These are phyloP conservation scores for Mormyrus proboscirostris DNA, from an alignment of 2,797 vertebrate genomes.

Conservation along the genomic window DNA sequence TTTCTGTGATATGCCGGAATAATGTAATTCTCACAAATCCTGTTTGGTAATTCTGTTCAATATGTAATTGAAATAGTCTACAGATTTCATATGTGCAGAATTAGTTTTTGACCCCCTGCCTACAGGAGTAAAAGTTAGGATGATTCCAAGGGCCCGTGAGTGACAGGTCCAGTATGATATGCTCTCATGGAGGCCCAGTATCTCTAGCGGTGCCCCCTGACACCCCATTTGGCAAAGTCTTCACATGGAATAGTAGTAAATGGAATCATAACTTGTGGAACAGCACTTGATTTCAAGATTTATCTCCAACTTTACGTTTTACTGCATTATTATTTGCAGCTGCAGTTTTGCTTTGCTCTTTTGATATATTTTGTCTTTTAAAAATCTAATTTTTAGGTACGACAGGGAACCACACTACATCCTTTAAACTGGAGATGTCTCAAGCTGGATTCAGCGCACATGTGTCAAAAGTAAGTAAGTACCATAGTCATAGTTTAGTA, in stretches of 20 bases:
- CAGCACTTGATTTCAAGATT: neutral
- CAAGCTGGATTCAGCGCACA: slow-evolving; percentile 92
- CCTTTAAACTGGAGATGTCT: slow-evolving; percentile 96
- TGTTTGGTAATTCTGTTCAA: neutral
- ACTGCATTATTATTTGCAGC: neutral
- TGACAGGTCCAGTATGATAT: neutral
- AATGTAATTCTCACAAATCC: neutral
- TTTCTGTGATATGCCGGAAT: neutral
- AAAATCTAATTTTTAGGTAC: slow-evolving; percentile 64
- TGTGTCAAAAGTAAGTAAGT: slow-evolving; percentile 70
- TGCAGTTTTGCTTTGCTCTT: neutral
- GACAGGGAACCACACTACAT: slow-evolving; percentile 74
- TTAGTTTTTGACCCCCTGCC: neutral
- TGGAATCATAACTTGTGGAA: neutral
- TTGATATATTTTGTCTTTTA: neutral
- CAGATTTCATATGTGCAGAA: neutral
- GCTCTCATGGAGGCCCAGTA: neutral
- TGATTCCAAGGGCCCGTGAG: neutral
- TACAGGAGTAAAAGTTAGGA: neutral
- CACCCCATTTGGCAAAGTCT: neutral
- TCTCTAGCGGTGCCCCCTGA: neutral
- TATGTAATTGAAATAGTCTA: neutral
- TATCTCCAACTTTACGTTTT: neutral
- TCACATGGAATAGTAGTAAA: neutral
- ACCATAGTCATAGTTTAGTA: neutral